Conservation (phyloP, 1,140 invertebrate species). For the Colletes gigas region DNA sequence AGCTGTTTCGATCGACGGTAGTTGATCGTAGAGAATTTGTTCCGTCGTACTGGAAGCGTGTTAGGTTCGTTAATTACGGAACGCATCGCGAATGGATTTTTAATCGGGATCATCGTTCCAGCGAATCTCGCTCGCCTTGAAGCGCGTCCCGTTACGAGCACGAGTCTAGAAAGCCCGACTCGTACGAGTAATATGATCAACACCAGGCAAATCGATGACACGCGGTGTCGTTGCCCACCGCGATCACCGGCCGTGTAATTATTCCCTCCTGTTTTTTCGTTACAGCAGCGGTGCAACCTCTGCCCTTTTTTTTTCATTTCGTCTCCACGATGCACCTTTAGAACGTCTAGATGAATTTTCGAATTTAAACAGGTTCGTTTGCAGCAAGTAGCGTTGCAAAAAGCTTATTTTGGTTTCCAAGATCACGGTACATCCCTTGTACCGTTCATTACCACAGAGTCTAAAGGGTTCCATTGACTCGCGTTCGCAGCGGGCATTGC, state of each 20-base stretch:
- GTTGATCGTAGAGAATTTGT: background rate
- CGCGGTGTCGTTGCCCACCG: conserved; percentile 34
- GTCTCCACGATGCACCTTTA: no score
- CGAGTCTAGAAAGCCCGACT: no score
- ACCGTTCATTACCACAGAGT: background rate
- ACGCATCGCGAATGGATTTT: no score
- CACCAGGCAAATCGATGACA: conserved; percentile 41
- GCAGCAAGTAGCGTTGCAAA: background rate
- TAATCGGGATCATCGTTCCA: no score
- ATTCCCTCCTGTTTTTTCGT: conserved; percentile 30
- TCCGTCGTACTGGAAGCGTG: background rate
- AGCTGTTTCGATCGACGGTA: background rate
- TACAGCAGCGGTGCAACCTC: background rate
- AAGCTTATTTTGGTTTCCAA: background rate
- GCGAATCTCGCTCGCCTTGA: no score
- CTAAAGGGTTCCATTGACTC: conserved; percentile 44
- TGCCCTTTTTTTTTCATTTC: no score
- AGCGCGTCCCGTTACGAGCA: no score
- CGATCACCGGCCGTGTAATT: conserved; percentile 31
- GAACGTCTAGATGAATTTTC: no score
- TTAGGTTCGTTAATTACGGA: background rate
- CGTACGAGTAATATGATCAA: conserved; percentile 23
- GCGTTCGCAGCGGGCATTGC: conserved; percentile 34
- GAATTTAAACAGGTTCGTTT: no score
- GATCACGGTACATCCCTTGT: background rate